Base-by-base conservation (phyloP, 2,113 vertebrate genomes). In the Cyprinodon tularosa region DNA sequence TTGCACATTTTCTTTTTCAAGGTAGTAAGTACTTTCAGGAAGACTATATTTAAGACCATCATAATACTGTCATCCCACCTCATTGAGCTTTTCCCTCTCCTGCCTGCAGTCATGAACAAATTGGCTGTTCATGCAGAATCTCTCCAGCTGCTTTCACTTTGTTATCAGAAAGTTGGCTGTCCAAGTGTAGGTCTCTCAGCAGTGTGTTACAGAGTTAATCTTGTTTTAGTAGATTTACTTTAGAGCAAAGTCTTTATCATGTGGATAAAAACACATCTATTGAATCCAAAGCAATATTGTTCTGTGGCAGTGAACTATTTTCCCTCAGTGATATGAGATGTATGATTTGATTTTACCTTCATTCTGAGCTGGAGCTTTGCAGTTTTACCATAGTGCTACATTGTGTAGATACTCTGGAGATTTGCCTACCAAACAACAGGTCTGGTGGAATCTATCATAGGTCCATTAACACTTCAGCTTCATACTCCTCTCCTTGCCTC, bases 381-480 rank as follows among this genome's bases (percentile, higher is more conserved):
- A 38, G 62, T 74, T 72, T 74, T 67, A 63, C 68, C 73, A 72
- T 82, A 71, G 60, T 71, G 76, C 81, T 75, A 81, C 83, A 74
- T 71, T 84, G 71, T 80, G 72, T 82, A 62, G 74, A 88, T 82
- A 71, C 87, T 82, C 83, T 77, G 44, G 86, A 84, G 87, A 81
- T 86, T 79, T 77, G 79, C 89, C 85, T 88, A 89, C 85, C 89
- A 90, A 87, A 86, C 78, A 90, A 71, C 61, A 76, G 68, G 82
- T 81, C 81, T 70, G 72, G 83, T 92, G 86, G 86, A 93, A 93
- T 87, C 81, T 85, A 91, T 89, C 90, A 91, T 82, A 78, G 88
- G 82, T 90, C 90, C 88, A 93, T 94, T 91, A 93, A 90, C 90
- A 86, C 87, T 71, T 83, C 74, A 79, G 71, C 84, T 88, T 89